Evolutionary conservation across 1,140 invertebrate species (phyloP).

Genomic region (Limonius californicus): DNA sequence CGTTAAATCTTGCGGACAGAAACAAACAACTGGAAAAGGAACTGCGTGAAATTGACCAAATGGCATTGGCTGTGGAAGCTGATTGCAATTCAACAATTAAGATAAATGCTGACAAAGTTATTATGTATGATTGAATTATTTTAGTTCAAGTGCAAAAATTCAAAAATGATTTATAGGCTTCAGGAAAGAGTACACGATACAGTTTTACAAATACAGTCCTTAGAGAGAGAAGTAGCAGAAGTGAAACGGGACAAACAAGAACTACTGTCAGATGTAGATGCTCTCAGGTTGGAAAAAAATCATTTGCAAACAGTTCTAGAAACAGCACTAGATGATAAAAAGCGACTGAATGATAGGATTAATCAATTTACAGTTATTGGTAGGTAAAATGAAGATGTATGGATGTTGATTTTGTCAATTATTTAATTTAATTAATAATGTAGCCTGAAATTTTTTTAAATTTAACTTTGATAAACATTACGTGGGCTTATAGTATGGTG

Average conservation of each 20-base stretch:
- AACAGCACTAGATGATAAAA: slow-evolving; percentile 56
- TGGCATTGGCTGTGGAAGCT: slow-evolving; percentile 64
- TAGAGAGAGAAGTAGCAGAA: slow-evolving; percentile 51
- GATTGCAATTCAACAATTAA: slow-evolving; percentile 56
- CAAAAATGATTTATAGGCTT: slow-evolving; percentile 39
- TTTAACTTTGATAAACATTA: too few species aligned
- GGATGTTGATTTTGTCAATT: too few species aligned
- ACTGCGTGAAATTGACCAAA: slow-evolving; percentile 61
- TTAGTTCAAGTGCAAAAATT: slow-evolving; percentile 10
- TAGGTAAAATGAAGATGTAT: neutral
- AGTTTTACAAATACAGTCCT: slow-evolving; percentile 47
- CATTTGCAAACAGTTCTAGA: slow-evolving; percentile 57
- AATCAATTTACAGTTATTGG: slow-evolving; percentile 13
- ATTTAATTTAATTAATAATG: too few species aligned
- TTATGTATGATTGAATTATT: neutral
- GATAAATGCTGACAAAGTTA: slow-evolving; percentile 42
- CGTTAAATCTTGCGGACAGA: slow-evolving; percentile 62
- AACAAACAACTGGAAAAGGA: slow-evolving; percentile 64
- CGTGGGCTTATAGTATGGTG: too few species aligned
- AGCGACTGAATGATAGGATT: slow-evolving; percentile 46
- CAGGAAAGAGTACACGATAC: slow-evolving; percentile 51
- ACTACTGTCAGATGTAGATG: slow-evolving; percentile 51
- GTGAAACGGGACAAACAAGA: slow-evolving; percentile 50
- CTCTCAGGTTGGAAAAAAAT: slow-evolving; percentile 49
- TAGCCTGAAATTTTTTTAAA: too few species aligned